These are phyloP conservation scores for Macrocentrus cingulum DNA, from an alignment of 1,140 invertebrate genomes.

Conservation along the genomic window DNA sequence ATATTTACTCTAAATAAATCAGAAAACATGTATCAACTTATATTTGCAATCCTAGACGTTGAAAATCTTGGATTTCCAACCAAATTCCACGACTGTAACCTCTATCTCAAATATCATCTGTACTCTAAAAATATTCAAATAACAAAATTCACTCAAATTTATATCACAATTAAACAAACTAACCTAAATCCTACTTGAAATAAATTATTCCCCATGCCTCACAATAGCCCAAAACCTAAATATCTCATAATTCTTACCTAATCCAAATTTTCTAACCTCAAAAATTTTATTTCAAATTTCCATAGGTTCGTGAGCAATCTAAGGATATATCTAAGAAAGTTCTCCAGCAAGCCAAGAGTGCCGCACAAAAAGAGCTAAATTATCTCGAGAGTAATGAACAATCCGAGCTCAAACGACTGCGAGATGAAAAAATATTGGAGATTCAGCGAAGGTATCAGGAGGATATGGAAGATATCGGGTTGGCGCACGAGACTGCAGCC, in stretches of 20 bases:
- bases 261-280: neutral
- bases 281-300: conserved; percentile 3
- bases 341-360: conserved; percentile 53
- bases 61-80: too few relatives aligned
- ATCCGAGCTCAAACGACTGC: conserved; percentile 50
- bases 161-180: too few relatives aligned
- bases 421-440: conserved; percentile 53
- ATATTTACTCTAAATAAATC: conserved; percentile 15
- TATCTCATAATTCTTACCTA: too few relatives aligned
- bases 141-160: too few relatives aligned
- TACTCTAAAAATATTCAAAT: too few relatives aligned
- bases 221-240: too few relatives aligned
- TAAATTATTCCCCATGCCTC: too few relatives aligned
- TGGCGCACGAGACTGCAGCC: conserved; percentile 54
- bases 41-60: too few relatives aligned
- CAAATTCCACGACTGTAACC: too few relatives aligned
- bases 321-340: conserved; percentile 59
- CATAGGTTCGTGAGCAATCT: conserved; percentile 60
- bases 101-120: too few relatives aligned
- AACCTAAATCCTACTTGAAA: too few relatives aligned
- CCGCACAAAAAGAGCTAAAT: conserved; percentile 49
- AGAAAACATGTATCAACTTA: too few relatives aligned
- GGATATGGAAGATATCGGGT: conserved; percentile 58
- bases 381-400: conserved; percentile 52
- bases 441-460: conserved; percentile 57